Evolutionary conservation across 2,797 vertebrate species (phyloP).

Genomic region (Garrulus glandarius): DNA sequence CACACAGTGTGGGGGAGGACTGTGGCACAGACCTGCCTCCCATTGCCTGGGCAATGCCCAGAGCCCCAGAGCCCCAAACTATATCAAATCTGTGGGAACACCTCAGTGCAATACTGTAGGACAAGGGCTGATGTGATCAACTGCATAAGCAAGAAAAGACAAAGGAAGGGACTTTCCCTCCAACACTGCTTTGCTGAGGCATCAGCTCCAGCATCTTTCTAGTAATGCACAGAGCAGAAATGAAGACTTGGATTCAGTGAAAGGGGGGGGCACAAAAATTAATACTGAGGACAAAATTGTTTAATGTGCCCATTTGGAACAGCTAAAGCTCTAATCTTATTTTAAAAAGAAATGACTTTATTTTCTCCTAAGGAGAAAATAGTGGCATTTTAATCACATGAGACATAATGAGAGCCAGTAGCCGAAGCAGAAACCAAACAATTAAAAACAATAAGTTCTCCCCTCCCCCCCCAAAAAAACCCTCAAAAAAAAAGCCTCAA

Average conservation of each 20-base stretch:
- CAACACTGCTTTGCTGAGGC: background rate
- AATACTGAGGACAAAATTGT: background rate
- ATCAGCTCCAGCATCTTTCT: background rate
- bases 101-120: background rate
- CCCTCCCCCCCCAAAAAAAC: too few relatives aligned
- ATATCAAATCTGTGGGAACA: accelerated
- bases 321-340: background rate
- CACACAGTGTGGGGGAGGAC: background rate
- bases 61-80: background rate
- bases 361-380: background rate
- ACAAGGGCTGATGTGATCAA: background rate
- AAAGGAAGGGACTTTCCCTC: background rate
- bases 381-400: background rate
- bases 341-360: background rate
- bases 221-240: background rate
- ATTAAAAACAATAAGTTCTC: background rate
- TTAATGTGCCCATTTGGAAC: background rate
- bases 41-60: background rate
- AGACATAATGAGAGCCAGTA: background rate
- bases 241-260: background rate
- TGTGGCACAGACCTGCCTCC: background rate
- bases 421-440: background rate
- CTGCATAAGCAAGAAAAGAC: background rate
- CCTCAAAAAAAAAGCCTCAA: background rate
- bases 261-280: background rate